A percentile compares a stretch with the other conserved stretches of the same genome.
phyloP scores from a whole-genome alignment of 2,888 invertebrate genomes.

The Leptopterna dolabrata region DNA sequence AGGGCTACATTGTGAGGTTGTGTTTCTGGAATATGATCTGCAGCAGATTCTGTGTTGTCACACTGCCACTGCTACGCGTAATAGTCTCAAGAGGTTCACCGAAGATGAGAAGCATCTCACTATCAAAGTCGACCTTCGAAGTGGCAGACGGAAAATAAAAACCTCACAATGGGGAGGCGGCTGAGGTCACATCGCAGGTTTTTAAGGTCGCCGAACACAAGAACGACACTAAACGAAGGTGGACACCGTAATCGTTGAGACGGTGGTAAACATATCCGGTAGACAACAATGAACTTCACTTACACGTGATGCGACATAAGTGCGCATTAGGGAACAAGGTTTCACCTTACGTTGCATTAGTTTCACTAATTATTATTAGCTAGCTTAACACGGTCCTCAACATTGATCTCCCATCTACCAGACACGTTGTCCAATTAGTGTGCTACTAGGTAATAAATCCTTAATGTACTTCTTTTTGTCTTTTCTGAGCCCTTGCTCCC shows the following conservation, averaged over 20 bases:
- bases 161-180: not conserved
- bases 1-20: too few species aligned
- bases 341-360: not conserved
- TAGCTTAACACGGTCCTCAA: too few species aligned
- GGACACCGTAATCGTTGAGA: not conserved
- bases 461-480: too few species aligned
- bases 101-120: not conserved
- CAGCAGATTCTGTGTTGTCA: too few species aligned
- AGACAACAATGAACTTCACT: not conserved
- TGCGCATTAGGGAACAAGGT: not conserved
- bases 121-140: not conserved
- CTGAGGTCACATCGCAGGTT: not conserved
- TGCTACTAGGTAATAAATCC: too few species aligned
- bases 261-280: slow-evolving; percentile 1
- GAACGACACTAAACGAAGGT: not conserved
- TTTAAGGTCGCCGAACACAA: not conserved
- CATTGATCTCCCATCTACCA: too few species aligned
- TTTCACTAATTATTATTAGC: too few species aligned
- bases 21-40: too few species aligned
- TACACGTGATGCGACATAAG: not conserved
- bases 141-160: not conserved
- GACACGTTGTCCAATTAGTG: too few species aligned
- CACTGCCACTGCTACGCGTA: too few species aligned
- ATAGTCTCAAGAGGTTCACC: too few species aligned
- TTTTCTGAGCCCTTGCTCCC: too few species aligned